Evolutionary conservation across 2,888 invertebrate genomes (phyloP).

Genomic region (Heteromurus nitidus): DNA sequence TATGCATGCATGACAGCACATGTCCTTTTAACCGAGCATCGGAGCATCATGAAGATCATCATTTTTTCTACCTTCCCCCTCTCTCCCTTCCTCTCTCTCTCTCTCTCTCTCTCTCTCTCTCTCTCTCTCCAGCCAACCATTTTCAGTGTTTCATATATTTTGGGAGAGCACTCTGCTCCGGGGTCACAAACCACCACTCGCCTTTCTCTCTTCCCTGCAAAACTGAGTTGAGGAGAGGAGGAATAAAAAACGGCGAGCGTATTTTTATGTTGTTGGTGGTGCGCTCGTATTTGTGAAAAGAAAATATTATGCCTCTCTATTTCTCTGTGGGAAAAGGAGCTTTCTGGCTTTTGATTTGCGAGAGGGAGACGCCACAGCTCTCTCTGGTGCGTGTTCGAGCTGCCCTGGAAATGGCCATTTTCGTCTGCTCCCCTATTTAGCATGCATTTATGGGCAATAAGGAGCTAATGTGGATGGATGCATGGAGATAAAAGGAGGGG

Average conservation of each 20-base stretch:
- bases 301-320: not conserved
- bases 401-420: not conserved
- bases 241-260: not conserved
- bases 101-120: not conserved
- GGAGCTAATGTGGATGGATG: slow-evolving; percentile 3
- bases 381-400: not conserved
- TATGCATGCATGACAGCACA: slow-evolving; percentile 3
- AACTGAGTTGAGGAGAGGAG: slow-evolving; percentile 1
- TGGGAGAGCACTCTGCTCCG: no score
- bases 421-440: slow-evolving; percentile 21
- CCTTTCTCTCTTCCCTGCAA: no score
- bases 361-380: not conserved
- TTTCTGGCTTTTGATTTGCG: slow-evolving; percentile 14
- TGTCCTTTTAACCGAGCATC: no score
- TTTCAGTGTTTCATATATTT: no score
- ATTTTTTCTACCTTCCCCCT: no score
- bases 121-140: not conserved
- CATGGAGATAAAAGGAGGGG: slow-evolving; percentile 2
- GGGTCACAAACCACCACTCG: not conserved
- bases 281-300: not conserved
- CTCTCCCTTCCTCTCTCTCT: not conserved
- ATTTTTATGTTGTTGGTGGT: no score
- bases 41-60: no score
- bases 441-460: slow-evolving; percentile 35
- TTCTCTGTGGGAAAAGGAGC: slow-evolving; percentile 2